Evolutionary conservation across 2,888 invertebrate species (phyloP).

Genomic region (Drosophila kanekoi): DNA sequence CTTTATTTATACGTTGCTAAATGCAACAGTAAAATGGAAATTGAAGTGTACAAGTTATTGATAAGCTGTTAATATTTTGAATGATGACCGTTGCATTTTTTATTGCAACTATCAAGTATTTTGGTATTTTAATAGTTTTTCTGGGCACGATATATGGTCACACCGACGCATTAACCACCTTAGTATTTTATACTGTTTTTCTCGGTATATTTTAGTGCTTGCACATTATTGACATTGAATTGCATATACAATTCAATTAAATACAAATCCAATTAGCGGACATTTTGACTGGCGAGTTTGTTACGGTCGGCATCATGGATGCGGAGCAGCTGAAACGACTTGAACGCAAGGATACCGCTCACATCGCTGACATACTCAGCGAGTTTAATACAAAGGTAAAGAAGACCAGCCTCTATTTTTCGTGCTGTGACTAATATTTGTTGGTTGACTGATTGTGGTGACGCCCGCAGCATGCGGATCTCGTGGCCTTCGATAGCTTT

Average conservation of each 20-base stretch:
- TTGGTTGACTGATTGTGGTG: background rate
- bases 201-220: constrained; percentile 25
- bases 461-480: constrained; percentile 78
- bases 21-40: constrained; percentile 25
- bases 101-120: background rate
- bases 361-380: constrained; percentile 74
- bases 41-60: background rate
- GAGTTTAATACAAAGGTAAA: constrained; percentile 82
- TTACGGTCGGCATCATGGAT: constrained; percentile 74
- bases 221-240: constrained; percentile 43
- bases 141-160: background rate
- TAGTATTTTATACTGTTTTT: constrained; percentile 24
- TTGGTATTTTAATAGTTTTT: background rate
- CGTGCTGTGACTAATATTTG: constrained; percentile 24
- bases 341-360: constrained; percentile 71
- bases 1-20: constrained; percentile 41
- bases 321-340: constrained; percentile 78
- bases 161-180: background rate
- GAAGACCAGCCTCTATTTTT: constrained; percentile 3
- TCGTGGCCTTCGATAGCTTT: constrained; percentile 82
- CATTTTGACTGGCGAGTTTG: constrained; percentile 14
- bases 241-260: constrained; percentile 46
- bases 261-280: constrained; percentile 56
- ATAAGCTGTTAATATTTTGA: background rate
- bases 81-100: background rate